A percentile compares a stretch with the other conserved stretches of the same genome.
Conservation (phyloP, 2,113 vertebrate genomes). For the Elephantulus edwardii region DNA sequence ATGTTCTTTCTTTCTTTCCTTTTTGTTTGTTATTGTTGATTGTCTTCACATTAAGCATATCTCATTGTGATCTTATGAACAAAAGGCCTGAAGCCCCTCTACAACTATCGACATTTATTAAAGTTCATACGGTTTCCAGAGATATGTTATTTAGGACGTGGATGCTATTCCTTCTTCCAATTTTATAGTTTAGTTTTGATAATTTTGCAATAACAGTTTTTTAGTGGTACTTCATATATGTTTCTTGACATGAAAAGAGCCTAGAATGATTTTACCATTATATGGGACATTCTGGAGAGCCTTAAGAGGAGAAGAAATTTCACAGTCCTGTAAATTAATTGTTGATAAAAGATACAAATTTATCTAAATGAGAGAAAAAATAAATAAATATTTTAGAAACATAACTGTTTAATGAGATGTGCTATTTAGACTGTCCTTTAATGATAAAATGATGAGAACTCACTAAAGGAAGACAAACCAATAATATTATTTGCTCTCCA, state of each 20-base stretch:
- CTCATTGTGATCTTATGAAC: no score
- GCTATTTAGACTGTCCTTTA: not conserved
- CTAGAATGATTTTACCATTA: not conserved
- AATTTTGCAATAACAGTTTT: not conserved
- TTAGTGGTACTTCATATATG: not conserved
- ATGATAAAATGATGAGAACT: not conserved
- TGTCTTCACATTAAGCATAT: no score
- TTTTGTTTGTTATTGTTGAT: no score
- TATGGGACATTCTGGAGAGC: not conserved
- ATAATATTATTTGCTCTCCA: no score
- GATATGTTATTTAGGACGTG: no score
- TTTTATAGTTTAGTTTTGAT: not conserved
- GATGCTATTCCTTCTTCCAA: not conserved
- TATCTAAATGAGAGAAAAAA: not conserved
- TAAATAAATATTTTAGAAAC: not conserved
- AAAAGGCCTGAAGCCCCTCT: no score
- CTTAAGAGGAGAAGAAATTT: not conserved
- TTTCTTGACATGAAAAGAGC: not conserved
- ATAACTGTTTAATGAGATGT: not conserved
- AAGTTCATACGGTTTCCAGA: no score
- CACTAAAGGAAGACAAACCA: not conserved
- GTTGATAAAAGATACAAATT: not conserved
- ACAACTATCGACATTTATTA: no score
- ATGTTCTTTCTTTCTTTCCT: accelerated
- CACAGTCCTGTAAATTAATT: not conserved